These are phyloP conservation scores for Anadara kagoshimensis DNA, from an alignment of 1,140 invertebrate species.

Conservation along the genomic window DNA sequence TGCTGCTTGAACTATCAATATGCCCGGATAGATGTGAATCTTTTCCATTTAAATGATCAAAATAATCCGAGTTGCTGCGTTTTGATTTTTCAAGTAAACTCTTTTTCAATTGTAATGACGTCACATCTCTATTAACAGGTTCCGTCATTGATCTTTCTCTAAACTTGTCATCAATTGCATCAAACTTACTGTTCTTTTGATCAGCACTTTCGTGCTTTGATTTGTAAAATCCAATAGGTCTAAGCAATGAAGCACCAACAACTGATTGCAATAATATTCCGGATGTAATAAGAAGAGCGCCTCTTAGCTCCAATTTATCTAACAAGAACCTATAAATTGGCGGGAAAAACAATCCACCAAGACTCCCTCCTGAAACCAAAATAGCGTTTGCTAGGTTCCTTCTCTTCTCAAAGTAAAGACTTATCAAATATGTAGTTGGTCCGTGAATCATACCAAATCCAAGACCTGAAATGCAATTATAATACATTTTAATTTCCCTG, in stretches of 20 bases:
- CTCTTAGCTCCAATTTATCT: constrained; percentile 50
- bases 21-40: no score
- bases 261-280: constrained; percentile 84
- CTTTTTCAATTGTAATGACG: no score
- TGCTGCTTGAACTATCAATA: no score
- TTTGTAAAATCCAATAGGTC: constrained; percentile 19
- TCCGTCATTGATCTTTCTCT: no score
- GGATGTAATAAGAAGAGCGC: constrained; percentile 84
- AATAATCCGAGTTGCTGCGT: no score
- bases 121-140: no score
- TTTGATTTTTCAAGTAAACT: no score
- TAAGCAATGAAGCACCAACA: constrained; percentile 81
- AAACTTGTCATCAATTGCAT: no score
- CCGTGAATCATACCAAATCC: constrained; percentile 89
- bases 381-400: constrained; percentile 91
- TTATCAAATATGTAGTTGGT: constrained; percentile 78
- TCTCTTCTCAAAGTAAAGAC: constrained; percentile 93
- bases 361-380: constrained; percentile 72
- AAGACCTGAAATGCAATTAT: constrained; percentile 80
- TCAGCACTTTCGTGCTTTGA: no score
- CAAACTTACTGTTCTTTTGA: no score
- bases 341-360: constrained; percentile 54
- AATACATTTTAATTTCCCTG: no score
- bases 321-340: constrained; percentile 52
- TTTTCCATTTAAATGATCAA: no score